A percentile compares a stretch with the other conserved stretches of the same genome.
phyloP scores from a whole-genome alignment of 2,113 vertebrate genomes.

The Serinus canaria region DNA sequence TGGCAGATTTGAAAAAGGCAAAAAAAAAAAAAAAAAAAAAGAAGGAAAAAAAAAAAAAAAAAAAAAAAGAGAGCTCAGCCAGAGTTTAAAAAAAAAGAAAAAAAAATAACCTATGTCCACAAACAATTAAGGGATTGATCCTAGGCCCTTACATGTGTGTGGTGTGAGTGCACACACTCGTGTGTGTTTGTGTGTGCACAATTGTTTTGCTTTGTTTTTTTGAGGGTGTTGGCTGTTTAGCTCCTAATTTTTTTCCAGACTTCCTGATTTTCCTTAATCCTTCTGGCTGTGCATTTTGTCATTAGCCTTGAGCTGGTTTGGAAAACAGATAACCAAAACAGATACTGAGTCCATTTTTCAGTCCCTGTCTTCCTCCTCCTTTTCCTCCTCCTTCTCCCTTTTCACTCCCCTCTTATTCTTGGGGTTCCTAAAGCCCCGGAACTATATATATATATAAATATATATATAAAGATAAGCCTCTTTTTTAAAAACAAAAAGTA shows the following conservation, averaged over 20 bases:
- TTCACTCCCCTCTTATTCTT: constrained; percentile 58
- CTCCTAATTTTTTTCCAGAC: constrained; percentile 58
- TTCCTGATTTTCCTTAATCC: constrained; percentile 57
- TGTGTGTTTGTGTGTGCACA: constrained; percentile 54
- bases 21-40: background rate
- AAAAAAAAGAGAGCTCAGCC: background rate
- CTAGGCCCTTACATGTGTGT: constrained; percentile 57
- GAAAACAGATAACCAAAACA: constrained; percentile 49
- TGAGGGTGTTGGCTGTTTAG: constrained; percentile 56
- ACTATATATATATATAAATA: constrained; percentile 13
- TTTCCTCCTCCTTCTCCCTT: constrained; percentile 46
- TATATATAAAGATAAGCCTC: constrained; percentile 44
- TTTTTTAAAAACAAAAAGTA: constrained; percentile 34
- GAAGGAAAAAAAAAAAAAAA: background rate
- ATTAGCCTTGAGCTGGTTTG: constrained; percentile 57
- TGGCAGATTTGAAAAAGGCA: background rate
- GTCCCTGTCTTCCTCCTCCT: constrained; percentile 38
- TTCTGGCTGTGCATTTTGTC: constrained; percentile 70
- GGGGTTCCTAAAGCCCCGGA: constrained; percentile 60
- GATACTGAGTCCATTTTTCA: constrained; percentile 56
- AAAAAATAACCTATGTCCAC: background rate
- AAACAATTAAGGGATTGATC: constrained; percentile 35
- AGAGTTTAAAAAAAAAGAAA: background rate
- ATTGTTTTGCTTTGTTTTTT: constrained; percentile 56
- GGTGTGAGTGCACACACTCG: constrained; percentile 51